Base-by-base conservation (phyloP, 2,113 vertebrate genomes). In the Coptodon rendalli region DNA sequence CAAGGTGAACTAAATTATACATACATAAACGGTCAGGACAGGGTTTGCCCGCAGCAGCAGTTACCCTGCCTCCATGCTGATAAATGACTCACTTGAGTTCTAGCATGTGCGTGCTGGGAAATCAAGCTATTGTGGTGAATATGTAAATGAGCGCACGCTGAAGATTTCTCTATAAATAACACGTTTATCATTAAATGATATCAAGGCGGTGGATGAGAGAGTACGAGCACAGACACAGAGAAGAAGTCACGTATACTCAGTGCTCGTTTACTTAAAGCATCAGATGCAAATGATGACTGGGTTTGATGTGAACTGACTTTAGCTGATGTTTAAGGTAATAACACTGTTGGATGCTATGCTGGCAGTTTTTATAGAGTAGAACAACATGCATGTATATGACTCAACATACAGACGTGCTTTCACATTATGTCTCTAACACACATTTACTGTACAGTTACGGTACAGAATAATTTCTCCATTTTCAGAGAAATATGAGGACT, bases 111-210 rank as follows among this genome's bases (percentile, higher is more conserved):
- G 1, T 14, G 4, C 81, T 7, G 38, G 38, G 50, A 17, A 17
- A 81, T 59, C 56, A 22, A 71, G 52, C 19, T 36, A 2, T 68
- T 66, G 57, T 78, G 76, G 7, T 4, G 45, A 29, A 87, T 80
- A 89, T 88, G 87, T 36, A 89, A 90, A 92, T 88, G 73, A 89
- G 81, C 29, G 7, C 38, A 7, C 3, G 1, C 19, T 17, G 14
- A 61, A 83, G 52, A 53, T 22, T 50, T 11, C 13, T 83, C 68
- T 76, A 76, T 61, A 76, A 86, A 89, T 86, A 79, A 86, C 36
- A 63, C 2, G 3, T 86, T 87, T 83, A 29, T 79, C 63, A 80
- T 86, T 38, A 78, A 78, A 73, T 83, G 2, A 59, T 40, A 13
- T 34, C 0, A 50, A 59, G 16, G 17, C 13, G 7, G 50, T 10